phyloP scores from a whole-genome alignment of 2,113 vertebrate genomes.

The Falco punctatus region DNA sequence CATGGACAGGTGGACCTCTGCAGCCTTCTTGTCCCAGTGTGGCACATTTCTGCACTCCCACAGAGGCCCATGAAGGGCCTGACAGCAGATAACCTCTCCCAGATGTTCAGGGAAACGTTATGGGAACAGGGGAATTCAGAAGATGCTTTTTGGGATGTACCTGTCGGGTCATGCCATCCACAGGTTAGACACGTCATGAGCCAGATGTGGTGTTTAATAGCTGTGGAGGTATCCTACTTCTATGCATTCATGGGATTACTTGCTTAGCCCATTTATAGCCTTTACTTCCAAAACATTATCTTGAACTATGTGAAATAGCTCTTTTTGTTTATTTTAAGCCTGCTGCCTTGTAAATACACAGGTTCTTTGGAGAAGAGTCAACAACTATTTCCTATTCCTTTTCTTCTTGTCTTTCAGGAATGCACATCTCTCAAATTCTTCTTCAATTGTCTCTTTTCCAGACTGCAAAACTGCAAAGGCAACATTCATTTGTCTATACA shows the following conservation, averaged over 20 bases:
- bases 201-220: neutral
- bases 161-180: neutral
- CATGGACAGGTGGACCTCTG: neutral
- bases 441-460: neutral
- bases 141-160: neutral
- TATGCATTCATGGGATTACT: neutral
- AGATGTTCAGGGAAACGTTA: neutral
- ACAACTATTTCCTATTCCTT: neutral
- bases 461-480: neutral
- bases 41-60: neutral
- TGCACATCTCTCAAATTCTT: neutral
- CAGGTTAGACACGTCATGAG: neutral
- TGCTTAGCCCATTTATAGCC: neutral
- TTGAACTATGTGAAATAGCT: neutral
- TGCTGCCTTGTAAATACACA: neutral
- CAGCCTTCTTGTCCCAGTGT: neutral
- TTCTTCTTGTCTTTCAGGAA: neutral
- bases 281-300: neutral
- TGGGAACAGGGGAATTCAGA: neutral
- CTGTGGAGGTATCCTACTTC: neutral
- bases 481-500: neutral
- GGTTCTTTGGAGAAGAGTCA: neutral
- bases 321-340: neutral
- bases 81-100: neutral
- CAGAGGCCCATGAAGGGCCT: accelerated